A percentile compares a stretch with the other conserved stretches of the same genome.
These are phyloP conservation scores for Caenorhabditis remanei DNA, from an alignment of 1,140 invertebrate species.

Conservation along the genomic window DNA sequence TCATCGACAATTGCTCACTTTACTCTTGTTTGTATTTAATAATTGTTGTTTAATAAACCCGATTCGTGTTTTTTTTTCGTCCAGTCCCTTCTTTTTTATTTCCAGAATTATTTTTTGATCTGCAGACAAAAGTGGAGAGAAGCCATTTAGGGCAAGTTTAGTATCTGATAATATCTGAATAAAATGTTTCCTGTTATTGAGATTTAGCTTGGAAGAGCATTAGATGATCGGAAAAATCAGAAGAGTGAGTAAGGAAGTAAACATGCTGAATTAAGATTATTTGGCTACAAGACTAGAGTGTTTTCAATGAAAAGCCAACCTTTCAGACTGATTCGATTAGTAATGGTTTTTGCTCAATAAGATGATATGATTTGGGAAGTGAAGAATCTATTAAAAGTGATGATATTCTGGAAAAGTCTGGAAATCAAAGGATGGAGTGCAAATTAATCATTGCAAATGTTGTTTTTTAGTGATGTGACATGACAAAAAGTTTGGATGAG, in stretches of 20 bases:
- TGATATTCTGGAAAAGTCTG: too few relatives aligned
- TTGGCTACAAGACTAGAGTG: not conserved
- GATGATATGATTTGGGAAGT: too few relatives aligned
- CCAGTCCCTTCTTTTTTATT: not conserved
- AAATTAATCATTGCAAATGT: too few relatives aligned
- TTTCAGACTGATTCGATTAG: not conserved
- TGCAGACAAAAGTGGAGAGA: not conserved
- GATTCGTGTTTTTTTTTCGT: slow-evolving; percentile 9
- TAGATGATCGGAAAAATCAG: slow-evolving; percentile 29
- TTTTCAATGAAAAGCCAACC: not conserved
- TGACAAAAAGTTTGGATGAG: too few relatives aligned
- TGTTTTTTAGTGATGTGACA: too few relatives aligned
- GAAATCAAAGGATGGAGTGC: too few relatives aligned
- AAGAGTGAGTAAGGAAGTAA: slow-evolving; percentile 18
- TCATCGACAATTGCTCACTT: slow-evolving; percentile 39
- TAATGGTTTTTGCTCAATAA: too few relatives aligned
- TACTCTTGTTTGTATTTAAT: slow-evolving; percentile 9
- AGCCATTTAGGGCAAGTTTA: not conserved
- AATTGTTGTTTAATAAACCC: slow-evolving; percentile 41
- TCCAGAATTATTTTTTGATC: not conserved
- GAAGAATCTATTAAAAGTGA: too few relatives aligned
- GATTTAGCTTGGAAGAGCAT: not conserved
- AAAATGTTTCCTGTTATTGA: slow-evolving; percentile 18
- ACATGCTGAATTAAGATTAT: not conserved
- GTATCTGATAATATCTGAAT: not conserved